A percentile compares a stretch with the other conserved stretches of the same genome.
Evolutionary conservation across 2,888 invertebrate species (phyloP).

Genomic region (Melinaea menophilus): DNA sequence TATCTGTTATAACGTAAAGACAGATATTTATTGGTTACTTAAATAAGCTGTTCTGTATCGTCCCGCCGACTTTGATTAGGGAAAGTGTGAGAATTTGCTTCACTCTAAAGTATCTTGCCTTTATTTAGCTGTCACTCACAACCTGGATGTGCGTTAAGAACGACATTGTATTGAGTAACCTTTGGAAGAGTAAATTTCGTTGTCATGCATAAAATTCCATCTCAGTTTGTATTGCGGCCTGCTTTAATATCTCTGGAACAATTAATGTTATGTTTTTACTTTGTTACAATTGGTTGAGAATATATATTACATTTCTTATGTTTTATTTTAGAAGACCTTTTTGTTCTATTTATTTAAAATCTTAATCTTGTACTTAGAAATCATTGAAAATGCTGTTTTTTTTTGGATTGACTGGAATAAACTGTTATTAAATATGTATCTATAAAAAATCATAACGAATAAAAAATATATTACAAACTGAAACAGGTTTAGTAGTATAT

Average conservation of each 20-base stretch:
- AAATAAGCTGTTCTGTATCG: conserved; percentile 32
- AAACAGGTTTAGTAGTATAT: too few relatives aligned
- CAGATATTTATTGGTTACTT: conserved; percentile 30
- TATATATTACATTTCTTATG: too few relatives aligned
- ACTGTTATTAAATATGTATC: too few relatives aligned
- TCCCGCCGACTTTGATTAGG: conserved; percentile 43
- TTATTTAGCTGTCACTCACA: conserved; percentile 74
- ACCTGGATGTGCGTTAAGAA: conserved; percentile 53
- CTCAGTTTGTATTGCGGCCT: conserved; percentile 44
- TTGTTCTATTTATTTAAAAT: too few relatives aligned
- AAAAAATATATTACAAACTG: too few relatives aligned
- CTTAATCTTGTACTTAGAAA: too few relatives aligned
- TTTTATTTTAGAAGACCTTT: too few relatives aligned
- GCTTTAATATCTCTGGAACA: conserved; percentile 5
- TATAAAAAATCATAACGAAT: too few relatives aligned
- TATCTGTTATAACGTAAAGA: conserved; percentile 8
- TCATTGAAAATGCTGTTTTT: too few relatives aligned
- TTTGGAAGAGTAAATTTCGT: conserved; percentile 65
- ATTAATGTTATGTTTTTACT: conserved; percentile 1
- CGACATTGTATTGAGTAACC: conserved; percentile 66
- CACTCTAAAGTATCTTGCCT: conserved; percentile 51
- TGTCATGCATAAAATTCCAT: conserved; percentile 70
- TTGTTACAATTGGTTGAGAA: not conserved
- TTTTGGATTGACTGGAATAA: too few relatives aligned
- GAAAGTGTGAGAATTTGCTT: conserved; percentile 59